Percentiles rank a stretch among this genome's conserved stretches.
These are phyloP conservation scores for Troglohyphantes excavatus DNA, from an alignment of 2,888 invertebrate species.

Conservation along the genomic window DNA sequence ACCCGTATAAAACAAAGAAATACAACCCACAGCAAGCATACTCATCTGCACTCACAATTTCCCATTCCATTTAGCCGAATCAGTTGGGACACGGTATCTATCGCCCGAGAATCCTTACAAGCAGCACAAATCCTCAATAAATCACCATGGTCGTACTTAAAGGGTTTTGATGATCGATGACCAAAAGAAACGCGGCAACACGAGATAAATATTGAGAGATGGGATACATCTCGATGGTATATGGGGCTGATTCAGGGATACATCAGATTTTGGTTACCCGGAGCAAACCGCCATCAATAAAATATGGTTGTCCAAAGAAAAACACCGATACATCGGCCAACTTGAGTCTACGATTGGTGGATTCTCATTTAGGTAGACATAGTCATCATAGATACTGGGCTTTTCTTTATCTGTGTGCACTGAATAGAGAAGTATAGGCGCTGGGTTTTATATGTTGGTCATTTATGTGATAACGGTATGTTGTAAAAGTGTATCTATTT, in stretches of 20 bases:
- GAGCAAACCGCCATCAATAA: conserved; percentile 1
- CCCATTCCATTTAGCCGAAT: not conserved
- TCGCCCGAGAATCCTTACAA: not conserved
- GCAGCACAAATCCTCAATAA: not conserved
- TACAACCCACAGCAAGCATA: no score
- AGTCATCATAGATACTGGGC: not conserved
- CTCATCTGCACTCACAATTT: not conserved
- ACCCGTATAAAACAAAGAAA: not conserved
- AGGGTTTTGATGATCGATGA: not conserved
- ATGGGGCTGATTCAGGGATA: not conserved
- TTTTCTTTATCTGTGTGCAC: no score
- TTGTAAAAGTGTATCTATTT: no score
- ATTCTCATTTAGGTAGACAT: not conserved
- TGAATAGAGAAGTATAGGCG: no score
- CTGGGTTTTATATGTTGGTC: no score
- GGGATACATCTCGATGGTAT: not conserved
- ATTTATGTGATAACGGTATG: no score
- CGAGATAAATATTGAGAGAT: not conserved
- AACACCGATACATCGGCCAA: not conserved
- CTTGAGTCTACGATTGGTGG: not conserved
- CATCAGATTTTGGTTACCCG: not conserved
- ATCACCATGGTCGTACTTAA: not conserved
- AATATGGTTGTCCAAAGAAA: not conserved
- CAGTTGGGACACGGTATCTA: not conserved
- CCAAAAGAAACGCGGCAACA: not conserved